phyloP scores from a whole-genome alignment of 2,888 invertebrate species.

The Drosophila emarginata region DNA sequence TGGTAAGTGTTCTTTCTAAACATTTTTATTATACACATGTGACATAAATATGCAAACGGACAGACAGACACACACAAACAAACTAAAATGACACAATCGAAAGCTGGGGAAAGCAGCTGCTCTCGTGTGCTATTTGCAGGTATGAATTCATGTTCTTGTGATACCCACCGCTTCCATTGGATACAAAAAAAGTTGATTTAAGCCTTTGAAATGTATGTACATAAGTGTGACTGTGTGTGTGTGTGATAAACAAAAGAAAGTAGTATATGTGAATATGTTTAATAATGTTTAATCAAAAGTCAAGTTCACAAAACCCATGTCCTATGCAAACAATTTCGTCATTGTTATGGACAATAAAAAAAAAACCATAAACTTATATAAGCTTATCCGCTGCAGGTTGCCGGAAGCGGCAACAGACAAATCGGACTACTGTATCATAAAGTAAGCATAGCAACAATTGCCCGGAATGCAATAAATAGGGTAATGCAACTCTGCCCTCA shows the following conservation, averaged over 20 bases:
- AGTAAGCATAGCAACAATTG: background rate
- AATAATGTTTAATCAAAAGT: background rate
- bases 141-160: slow-evolving; percentile 6
- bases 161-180: background rate
- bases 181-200: background rate
- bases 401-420: background rate
- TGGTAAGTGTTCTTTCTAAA: slow-evolving; percentile 65
- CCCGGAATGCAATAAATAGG: background rate
- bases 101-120: slow-evolving; percentile 34
- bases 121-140: background rate
- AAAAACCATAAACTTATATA: background rate
- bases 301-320: background rate
- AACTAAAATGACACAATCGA: background rate
- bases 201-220: background rate
- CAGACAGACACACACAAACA: background rate
- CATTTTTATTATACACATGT: background rate
- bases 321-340: background rate
- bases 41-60: background rate
- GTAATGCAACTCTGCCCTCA: no score
- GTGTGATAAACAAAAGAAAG: background rate
- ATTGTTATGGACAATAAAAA: background rate
- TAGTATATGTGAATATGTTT: background rate
- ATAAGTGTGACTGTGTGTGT: background rate
- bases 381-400: background rate
- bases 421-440: background rate